Evolutionary conservation across 2,888 invertebrate genomes (phyloP).

Genomic region (Chrysolina oricalcia): DNA sequence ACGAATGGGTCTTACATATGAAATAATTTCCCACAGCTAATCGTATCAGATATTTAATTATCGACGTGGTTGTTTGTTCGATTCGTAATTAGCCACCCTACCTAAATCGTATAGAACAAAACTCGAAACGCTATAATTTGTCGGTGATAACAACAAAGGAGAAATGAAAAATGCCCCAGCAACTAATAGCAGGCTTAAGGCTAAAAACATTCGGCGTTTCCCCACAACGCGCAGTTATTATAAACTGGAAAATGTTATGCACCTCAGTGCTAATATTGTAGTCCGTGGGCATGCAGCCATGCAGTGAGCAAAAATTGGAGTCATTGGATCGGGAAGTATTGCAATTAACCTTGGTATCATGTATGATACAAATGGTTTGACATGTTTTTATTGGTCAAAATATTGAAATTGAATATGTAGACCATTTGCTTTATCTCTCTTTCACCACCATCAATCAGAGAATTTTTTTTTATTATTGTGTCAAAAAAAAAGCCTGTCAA

Average conservation of each 20-base stretch:
- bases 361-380: too few species aligned
- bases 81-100: neutral
- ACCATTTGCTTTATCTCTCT: too few species aligned
- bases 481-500: too few species aligned
- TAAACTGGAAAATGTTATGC: conserved; percentile 25
- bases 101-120: neutral
- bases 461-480: too few species aligned
- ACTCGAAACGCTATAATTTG: conserved; percentile 26
- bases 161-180: conserved; percentile 23
- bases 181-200: conserved; percentile 14
- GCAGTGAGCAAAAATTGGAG: neutral
- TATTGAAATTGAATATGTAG: too few species aligned
- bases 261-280: conserved; percentile 1
- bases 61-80: neutral
- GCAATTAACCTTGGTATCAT: too few species aligned
- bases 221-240: conserved; percentile 16
- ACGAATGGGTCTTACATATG: neutral
- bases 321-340: neutral
- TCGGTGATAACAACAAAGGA: conserved; percentile 22
- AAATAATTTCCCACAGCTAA: neutral
- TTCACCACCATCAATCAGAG: too few species aligned
- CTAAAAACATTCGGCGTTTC: conserved; percentile 20
- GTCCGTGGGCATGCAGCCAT: neutral
- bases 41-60: neutral
- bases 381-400: too few species aligned